Conservation (phyloP, 2,888 invertebrate species). For the Drosophila stalkeri region DNA sequence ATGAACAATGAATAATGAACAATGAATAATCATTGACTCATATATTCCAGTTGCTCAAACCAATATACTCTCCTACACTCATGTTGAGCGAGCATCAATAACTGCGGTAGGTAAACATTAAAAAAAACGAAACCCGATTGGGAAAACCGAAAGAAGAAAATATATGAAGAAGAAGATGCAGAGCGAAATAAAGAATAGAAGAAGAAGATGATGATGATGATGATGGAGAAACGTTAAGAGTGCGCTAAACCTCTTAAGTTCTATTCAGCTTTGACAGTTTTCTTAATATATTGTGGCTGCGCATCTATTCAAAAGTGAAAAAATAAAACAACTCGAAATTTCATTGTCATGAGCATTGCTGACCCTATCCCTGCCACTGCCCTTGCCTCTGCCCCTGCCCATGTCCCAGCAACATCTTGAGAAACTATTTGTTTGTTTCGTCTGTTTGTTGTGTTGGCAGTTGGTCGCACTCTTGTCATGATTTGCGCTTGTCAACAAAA, state of each 20-base stretch:
- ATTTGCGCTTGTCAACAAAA: slow-evolving; percentile 66
- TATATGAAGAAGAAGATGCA: slow-evolving; percentile 1
- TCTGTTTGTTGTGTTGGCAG: slow-evolving; percentile 46
- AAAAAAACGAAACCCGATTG: slow-evolving; percentile 5
- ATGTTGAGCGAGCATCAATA: neutral
- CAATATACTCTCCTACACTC: neutral
- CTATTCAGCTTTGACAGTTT: slow-evolving; percentile 81
- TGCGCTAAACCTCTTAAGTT: slow-evolving; percentile 81
- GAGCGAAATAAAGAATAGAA: slow-evolving; percentile 12
- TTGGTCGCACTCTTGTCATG: slow-evolving; percentile 63
- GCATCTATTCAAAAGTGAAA: slow-evolving; percentile 49
- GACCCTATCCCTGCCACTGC: neutral
- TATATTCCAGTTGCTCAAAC: neutral
- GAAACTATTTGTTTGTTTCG: slow-evolving; percentile 56
- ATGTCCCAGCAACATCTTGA: slow-evolving; percentile 46
- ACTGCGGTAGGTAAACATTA: slow-evolving; percentile 68
- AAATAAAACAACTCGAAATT: slow-evolving; percentile 42
- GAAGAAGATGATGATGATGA: slow-evolving; percentile 24
- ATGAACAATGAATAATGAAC: neutral
- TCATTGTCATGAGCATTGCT: slow-evolving; percentile 54
- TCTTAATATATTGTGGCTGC: slow-evolving; percentile 74
- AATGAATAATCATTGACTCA: neutral
- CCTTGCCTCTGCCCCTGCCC: slow-evolving; percentile 1
- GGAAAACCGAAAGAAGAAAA: slow-evolving; percentile 36
- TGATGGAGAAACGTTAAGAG: slow-evolving; percentile 55